These are phyloP conservation scores for Arctopsyche grandis DNA, from an alignment of 1,140 invertebrate species.

Conservation along the genomic window DNA sequence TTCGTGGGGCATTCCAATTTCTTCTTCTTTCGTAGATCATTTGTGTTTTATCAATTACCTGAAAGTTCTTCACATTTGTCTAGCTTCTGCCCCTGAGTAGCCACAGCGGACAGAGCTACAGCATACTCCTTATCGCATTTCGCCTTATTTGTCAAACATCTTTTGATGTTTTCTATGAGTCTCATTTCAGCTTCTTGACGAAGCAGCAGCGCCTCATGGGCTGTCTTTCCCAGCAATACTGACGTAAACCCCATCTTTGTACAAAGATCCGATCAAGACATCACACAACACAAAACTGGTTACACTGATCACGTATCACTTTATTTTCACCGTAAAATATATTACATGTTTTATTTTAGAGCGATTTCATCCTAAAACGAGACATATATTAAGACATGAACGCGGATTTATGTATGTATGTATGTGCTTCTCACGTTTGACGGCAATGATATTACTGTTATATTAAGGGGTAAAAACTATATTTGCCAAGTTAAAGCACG, in stretches of 20 bases:
- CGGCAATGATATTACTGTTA: too few species aligned
- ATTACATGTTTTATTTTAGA: too few species aligned
- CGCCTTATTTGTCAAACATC: conserved; percentile 84
- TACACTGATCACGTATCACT: not conserved
- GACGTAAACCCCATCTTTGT: conserved; percentile 84
- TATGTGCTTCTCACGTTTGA: too few species aligned
- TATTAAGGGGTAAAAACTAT: too few species aligned
- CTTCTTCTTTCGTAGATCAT: too few species aligned
- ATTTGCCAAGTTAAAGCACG: too few species aligned
- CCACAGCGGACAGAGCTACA: conserved; percentile 78
- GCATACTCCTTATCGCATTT: conserved; percentile 93
- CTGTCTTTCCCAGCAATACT: conserved; percentile 80
- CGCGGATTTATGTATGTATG: too few species aligned
- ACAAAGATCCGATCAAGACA: not conserved
- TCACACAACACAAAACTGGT: not conserved
- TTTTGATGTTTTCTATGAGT: conserved; percentile 87
- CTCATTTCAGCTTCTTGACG: conserved; percentile 92
- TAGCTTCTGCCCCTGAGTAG: conserved; percentile 83
- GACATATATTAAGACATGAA: too few species aligned
- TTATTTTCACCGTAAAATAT: not conserved
- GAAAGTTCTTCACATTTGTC: conserved; percentile 81
- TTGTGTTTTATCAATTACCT: conserved; percentile 67
- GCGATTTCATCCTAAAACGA: too few species aligned
- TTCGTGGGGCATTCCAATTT: too few species aligned
- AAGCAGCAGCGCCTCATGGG: conserved; percentile 85